These are phyloP conservation scores for Catocala sponsa DNA, from an alignment of 2,888 invertebrate species.

Conservation along the genomic window DNA sequence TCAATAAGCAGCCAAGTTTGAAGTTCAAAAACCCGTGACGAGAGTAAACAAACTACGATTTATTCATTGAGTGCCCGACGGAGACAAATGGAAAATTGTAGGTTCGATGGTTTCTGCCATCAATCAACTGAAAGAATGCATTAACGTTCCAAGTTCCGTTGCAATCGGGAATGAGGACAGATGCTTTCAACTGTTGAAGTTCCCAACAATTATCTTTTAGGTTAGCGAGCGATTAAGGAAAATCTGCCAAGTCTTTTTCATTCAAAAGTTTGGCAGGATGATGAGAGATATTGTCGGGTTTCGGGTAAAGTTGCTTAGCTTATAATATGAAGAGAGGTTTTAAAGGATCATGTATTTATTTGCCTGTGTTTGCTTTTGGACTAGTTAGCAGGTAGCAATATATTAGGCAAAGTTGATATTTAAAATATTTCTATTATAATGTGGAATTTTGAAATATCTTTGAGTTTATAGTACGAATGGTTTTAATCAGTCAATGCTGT, in stretches of 20 bases:
- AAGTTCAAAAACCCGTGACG: conserved; percentile 17
- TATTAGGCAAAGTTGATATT: too few relatives aligned
- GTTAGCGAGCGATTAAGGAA: conserved; percentile 52
- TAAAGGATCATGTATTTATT: too few relatives aligned
- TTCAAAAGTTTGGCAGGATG: conserved; percentile 33
- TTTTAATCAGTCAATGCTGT: too few relatives aligned
- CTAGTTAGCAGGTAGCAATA: too few relatives aligned
- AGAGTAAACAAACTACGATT: conserved; percentile 26
- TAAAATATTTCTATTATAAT: too few relatives aligned
- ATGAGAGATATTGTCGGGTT: conserved; percentile 30
- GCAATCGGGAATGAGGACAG: conserved; percentile 60
- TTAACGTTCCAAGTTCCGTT: conserved; percentile 53
- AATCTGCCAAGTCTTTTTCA: conserved; percentile 39
- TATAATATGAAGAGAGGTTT: not conserved
- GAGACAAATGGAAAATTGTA: conserved; percentile 60
- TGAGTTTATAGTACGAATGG: too few relatives aligned
- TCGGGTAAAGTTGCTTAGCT: conserved; percentile 5
- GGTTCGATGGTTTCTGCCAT: conserved; percentile 51
- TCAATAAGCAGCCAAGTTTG: conserved; percentile 9
- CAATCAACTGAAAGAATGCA: conserved; percentile 67
- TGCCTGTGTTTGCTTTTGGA: too few relatives aligned
- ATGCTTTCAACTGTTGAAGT: conserved; percentile 69
- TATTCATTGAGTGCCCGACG: conserved; percentile 41
- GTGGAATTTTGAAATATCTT: too few relatives aligned
- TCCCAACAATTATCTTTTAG: conserved; percentile 63